Evolutionary conservation across 2,888 invertebrate genomes (phyloP), one percentile per base, ranked within the genome.

Genomic region (Cacoxenus indagator): DNA sequence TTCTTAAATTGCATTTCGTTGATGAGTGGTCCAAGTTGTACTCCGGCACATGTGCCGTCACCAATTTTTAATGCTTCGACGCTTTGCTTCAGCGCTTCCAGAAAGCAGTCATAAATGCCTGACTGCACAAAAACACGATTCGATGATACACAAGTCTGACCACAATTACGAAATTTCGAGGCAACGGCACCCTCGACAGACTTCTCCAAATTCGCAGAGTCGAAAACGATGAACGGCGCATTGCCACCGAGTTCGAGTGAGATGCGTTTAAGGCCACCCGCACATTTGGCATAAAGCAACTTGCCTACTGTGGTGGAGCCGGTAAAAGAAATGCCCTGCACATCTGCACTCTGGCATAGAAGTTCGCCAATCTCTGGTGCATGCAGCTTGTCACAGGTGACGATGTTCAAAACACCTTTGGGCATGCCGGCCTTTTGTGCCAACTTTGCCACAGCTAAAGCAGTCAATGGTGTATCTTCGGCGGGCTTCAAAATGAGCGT

Each of bases 231-330:
- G 83, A 98, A 98, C 0, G 99, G 98, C 0, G 99, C 99, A 90
- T 99, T 99, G 8, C 99, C 99, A 43, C 99, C 99, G 64, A 99
- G 90, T 88, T 99, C 99, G 72, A 99, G 90, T n/a, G 94, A 92
- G 5, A 98, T 90, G 72, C 95, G 91, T 88, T 99, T 99, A 62
- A 99, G 91, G 1, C 95, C 95, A 51, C 91, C 90, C 0, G 98
- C 93, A 76, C 95, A 96, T 83, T 96, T 95, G 57, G 92, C 89
- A 87, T 97, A 95, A 1, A 96, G 87, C 77, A 96, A 90, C 89
- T 96, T 97, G 4, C 99, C 99, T 48, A 98, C 96, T 73, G 90
- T 90, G 1, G 98, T 98, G 4, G 98, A 98, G 55, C 96, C 96
- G 4, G 99, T 99, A 86, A 99, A 99, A 4, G 98, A 98, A 69